A percentile compares a stretch with the other conserved stretches of the same genome.
Evolutionary conservation across 2,113 vertebrate genomes (phyloP).

Genomic region (Vombatus ursinus): DNA sequence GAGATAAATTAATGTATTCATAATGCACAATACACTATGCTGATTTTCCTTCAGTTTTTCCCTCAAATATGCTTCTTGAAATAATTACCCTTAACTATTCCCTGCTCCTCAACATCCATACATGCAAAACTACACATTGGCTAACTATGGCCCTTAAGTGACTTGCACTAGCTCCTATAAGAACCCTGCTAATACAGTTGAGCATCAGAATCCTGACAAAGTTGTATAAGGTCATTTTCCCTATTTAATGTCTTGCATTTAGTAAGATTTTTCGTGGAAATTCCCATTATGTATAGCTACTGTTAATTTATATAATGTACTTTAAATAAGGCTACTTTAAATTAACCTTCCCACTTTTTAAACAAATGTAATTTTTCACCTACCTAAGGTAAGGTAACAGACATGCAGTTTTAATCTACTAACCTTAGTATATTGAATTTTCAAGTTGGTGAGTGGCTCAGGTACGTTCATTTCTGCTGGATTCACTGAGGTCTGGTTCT

Average conservation of each 20-base stretch:
- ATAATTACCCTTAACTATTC: slow-evolving; percentile 9
- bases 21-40: not conserved
- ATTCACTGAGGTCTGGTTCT: slow-evolving; percentile 68
- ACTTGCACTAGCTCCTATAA: slow-evolving; percentile 33
- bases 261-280: slow-evolving; percentile 25
- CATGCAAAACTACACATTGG: no score
- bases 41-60: not conserved
- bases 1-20: slow-evolving; percentile 46
- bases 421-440: slow-evolving; percentile 91
- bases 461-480: slow-evolving; percentile 76
- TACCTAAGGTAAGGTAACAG: slow-evolving; percentile 50
- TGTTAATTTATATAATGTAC: slow-evolving; percentile 51
- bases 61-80: not conserved
- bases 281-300: slow-evolving; percentile 46
- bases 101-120: not conserved
- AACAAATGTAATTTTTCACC: slow-evolving; percentile 40
- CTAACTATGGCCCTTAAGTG: slow-evolving; percentile 32
- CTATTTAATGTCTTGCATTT: not conserved
- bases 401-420: slow-evolving; percentile 66
- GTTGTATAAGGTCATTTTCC: slow-evolving; percentile 30
- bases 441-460: slow-evolving; percentile 84
- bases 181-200: slow-evolving; percentile 48
- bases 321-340: slow-evolving; percentile 24
- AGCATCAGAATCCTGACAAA: slow-evolving; percentile 11
- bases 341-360: slow-evolving; percentile 49